Conservation (phyloP, 2,888 invertebrate species). For the Macrostomum cliftonense region DNA sequence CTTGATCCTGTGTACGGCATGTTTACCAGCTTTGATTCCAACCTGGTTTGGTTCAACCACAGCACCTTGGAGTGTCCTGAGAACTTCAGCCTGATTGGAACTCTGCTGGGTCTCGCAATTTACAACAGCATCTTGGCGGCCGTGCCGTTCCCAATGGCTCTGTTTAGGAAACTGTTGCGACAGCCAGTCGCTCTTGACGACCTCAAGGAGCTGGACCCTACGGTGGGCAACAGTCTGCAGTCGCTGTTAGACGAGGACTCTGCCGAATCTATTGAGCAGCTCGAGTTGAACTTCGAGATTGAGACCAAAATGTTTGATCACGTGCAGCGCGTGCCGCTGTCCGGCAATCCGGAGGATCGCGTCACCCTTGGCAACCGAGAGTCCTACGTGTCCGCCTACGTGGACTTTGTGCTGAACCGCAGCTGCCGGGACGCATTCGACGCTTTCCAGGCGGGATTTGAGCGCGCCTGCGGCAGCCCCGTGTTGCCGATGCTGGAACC, state of each 20-base stretch:
- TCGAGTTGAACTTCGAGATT: too few relatives aligned
- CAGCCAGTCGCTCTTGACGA: slow-evolving; percentile 48
- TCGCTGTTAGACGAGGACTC: slow-evolving; percentile 47
- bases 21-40: slow-evolving; percentile 78
- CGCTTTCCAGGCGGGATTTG: slow-evolving; percentile 45
- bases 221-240: slow-evolving; percentile 47
- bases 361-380: slow-evolving; percentile 62
- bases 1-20: slow-evolving; percentile 91
- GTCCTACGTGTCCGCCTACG: slow-evolving; percentile 76
- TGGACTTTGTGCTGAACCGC: slow-evolving; percentile 67
- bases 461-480: slow-evolving; percentile 42
- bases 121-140: slow-evolving; percentile 82
- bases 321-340: too few relatives aligned
- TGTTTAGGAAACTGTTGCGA: slow-evolving; percentile 77
- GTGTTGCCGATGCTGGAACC: slow-evolving; percentile 8
- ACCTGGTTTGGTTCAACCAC: slow-evolving; percentile 69
- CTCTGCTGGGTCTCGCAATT: slow-evolving; percentile 79
- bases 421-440: slow-evolving; percentile 62
- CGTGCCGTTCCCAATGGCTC: slow-evolving; percentile 75
- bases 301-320: too few relatives aligned
- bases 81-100: slow-evolving; percentile 44
- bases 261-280: too few relatives aligned
- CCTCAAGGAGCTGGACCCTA: slow-evolving; percentile 60
- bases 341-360: slow-evolving; percentile 19
- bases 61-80: slow-evolving; percentile 28